Evolutionary conservation across 1,140 invertebrate genomes (phyloP), one percentile per base, ranked within the genome.

Genomic region (Drosophila nebulosa): DNA sequence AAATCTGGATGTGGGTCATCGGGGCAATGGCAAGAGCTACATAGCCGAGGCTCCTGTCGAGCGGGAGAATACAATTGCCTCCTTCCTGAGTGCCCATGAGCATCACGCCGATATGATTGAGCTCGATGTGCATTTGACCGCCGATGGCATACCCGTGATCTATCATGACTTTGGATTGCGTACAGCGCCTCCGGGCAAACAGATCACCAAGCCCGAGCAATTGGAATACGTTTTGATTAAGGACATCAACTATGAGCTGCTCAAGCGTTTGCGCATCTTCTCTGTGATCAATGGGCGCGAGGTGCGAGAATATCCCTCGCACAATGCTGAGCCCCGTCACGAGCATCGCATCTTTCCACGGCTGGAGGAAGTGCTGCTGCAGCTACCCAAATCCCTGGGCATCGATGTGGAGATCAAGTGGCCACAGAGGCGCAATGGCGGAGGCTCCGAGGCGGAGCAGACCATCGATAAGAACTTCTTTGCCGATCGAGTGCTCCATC

Each of bases 321-420:
- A 91, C 55, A 90, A 91, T 26, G 69, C 70, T 0, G 90, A 90
- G 32, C 21, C 77, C 3, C 64, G 78, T 6, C 94, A 95, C 72
- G 97, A 98, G 78, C 96, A 97, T 91, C 97, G 98, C 88, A 97
- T 97, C 18, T 99, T 99, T 84, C 98, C 97, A 4, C 97, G 96
- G 0, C 92, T 99, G n/a, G 93, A 97, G 88, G 93, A 95, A 59
- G 95, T 95, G 9, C 92, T 98, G n/a, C 94, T 97, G 84, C 93
- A 93, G 35, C 92, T 99, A 10, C 96, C 97, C 84, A 93, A 93
- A 12, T 95, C 96, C 78, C 95, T 97, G 67, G 98, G 97, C 9
- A 98, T 98, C 83, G 98, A 99, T 92, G 94, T 99, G 74, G 98
- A 99, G 93, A 95, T 99, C 26, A 99, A 99, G 91, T 98, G 97